Evolutionary conservation across 2,797 vertebrate genomes (phyloP).

Genomic region (Muscicapa comitata): DNA sequence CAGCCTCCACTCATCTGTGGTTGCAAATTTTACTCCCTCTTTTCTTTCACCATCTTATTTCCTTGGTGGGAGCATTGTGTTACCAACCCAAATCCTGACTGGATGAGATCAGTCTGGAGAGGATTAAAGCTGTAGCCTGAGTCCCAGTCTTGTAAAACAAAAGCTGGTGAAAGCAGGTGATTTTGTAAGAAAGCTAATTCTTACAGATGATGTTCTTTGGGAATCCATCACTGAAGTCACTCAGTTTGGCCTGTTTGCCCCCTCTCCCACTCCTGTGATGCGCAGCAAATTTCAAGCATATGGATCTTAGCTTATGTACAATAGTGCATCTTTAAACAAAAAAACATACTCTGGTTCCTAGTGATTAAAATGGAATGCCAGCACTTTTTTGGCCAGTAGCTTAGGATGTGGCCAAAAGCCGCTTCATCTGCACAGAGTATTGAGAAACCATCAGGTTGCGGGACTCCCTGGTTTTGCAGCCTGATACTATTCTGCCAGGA

Average conservation of each 20-base stretch:
- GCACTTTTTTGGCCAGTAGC: neutral
- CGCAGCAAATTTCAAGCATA: neutral
- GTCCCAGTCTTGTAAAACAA: neutral
- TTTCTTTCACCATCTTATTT: neutral
- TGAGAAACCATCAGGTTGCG: neutral
- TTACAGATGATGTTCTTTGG: neutral
- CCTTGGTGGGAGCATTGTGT: neutral
- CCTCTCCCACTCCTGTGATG: neutral
- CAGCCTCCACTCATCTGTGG: neutral
- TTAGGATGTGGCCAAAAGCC: neutral
- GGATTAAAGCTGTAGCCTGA: neutral
- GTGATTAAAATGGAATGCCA: neutral
- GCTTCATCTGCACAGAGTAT: neutral
- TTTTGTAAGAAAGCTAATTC: neutral
- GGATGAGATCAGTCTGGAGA: neutral
- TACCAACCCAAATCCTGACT: neutral
- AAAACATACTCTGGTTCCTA: neutral
- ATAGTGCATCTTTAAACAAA: neutral
- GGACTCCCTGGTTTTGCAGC: neutral
- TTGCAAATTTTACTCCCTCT: neutral
- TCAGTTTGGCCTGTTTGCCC: neutral
- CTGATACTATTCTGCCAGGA: neutral
- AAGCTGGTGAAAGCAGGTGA: neutral
- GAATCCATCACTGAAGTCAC: neutral
- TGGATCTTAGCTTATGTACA: neutral